These are phyloP conservation scores for Agrilus biguttatus DNA, from an alignment of 2,888 invertebrate species.

Conservation along the genomic window DNA sequence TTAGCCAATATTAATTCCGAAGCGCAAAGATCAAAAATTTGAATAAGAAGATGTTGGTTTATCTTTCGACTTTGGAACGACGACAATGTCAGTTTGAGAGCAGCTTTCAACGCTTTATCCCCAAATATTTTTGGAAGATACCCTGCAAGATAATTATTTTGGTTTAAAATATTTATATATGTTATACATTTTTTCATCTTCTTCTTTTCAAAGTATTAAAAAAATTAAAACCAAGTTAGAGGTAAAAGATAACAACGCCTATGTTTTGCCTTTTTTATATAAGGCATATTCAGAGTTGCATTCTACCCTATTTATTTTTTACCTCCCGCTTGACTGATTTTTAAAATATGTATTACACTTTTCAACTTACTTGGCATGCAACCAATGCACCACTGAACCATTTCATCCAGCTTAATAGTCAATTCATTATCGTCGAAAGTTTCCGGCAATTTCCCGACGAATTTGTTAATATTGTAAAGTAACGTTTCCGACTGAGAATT, in stretches of 20 bases:
- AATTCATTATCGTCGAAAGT: slow-evolving; percentile 15
- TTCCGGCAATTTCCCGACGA: slow-evolving; percentile 16
- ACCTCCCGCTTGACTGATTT: too few species aligned
- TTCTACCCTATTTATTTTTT: too few species aligned
- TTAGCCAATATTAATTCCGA: slow-evolving; percentile 14
- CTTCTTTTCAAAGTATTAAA: too few species aligned
- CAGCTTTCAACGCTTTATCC: slow-evolving; percentile 23
- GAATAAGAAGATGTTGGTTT: slow-evolving; percentile 34
- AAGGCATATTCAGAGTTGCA: too few species aligned
- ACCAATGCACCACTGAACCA: slow-evolving; percentile 18
- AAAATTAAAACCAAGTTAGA: too few species aligned
- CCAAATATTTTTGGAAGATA: slow-evolving; percentile 25
- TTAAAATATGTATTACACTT: background rate
- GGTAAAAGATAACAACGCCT: background rate
- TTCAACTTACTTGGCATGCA: slow-evolving; percentile 21
- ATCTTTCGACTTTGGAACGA: slow-evolving; percentile 32
- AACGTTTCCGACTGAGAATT: slow-evolving; percentile 9
- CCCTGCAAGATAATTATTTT: slow-evolving; percentile 15
- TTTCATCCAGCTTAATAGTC: slow-evolving; percentile 20
- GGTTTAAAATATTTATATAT: too few species aligned
- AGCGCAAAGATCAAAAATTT: slow-evolving; percentile 30
- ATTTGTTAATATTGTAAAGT: slow-evolving; percentile 14
- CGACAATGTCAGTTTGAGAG: slow-evolving; percentile 27
- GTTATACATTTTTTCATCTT: too few species aligned
- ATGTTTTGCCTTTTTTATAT: background rate